Evolutionary conservation across 2,797 vertebrate genomes (phyloP).

Genomic region (Semotilus atromaculatus): DNA sequence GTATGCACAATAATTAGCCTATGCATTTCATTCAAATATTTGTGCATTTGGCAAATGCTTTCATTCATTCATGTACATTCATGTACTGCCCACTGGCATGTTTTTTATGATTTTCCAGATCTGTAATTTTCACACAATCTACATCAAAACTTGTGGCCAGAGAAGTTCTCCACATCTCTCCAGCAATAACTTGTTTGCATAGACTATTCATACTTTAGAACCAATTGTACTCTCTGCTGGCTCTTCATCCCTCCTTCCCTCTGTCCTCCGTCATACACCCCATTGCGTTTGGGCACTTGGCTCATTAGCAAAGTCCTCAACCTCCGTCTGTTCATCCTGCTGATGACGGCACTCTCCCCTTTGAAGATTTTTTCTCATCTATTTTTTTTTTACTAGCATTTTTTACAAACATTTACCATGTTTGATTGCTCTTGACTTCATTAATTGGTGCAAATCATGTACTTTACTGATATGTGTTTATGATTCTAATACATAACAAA

Average conservation of each 20-base stretch:
- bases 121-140: not conserved
- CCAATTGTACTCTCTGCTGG: not conserved
- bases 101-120: not conserved
- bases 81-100: not conserved
- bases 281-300: not conserved
- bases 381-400: too few relatives aligned
- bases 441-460: not conserved
- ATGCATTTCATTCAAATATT: too few relatives aligned
- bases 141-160: slow-evolving; percentile 5
- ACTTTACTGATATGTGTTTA: not conserved
- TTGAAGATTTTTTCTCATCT: slow-evolving; percentile 6
- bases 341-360: slow-evolving; percentile 8
- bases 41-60: not conserved
- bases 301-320: not conserved
- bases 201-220: slow-evolving; percentile 24
- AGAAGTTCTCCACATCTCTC: not conserved
- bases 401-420: too few relatives aligned
- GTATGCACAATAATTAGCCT: not conserved
- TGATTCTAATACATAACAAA: not conserved
- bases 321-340: slow-evolving; percentile 21
- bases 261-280: not conserved
- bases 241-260: slow-evolving; percentile 2
- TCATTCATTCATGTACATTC: not conserved
- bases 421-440: not conserved
- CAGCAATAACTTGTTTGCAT: not conserved